Percentiles rank a stretch among this genome's conserved stretches.
phyloP scores from a whole-genome alignment of 1,140 invertebrate species.

The Brachionus rotundiformis region DNA sequence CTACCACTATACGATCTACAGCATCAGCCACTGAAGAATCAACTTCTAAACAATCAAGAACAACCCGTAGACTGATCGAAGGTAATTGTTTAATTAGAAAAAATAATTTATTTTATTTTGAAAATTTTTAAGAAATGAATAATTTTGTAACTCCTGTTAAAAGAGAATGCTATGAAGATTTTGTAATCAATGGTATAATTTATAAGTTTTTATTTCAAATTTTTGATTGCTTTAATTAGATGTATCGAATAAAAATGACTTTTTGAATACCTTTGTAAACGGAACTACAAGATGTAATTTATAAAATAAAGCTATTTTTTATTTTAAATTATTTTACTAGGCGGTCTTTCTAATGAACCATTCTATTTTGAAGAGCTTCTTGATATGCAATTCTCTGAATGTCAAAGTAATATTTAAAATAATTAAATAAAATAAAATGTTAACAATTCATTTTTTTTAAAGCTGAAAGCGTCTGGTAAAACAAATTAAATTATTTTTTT shows the following conservation, averaged over 20 bases:
- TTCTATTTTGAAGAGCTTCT: background rate
- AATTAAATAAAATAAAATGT: no score
- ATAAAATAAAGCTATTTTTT: background rate
- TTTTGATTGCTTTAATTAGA: background rate
- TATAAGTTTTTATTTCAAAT: background rate
- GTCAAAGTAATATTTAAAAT: no score
- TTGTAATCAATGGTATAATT: background rate
- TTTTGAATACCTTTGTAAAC: background rate
- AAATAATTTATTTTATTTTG: background rate
- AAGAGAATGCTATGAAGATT: background rate
- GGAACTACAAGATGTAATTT: slow-evolving; percentile 9
- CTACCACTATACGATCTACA: no score
- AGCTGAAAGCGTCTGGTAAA: slow-evolving; percentile 13
- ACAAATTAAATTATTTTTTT: background rate
- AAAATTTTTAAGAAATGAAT: background rate
- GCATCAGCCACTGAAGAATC: no score
- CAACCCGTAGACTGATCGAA: background rate
- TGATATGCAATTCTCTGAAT: slow-evolving; percentile 11
- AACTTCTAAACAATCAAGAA: no score
- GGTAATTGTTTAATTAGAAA: background rate
- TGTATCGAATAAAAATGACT: background rate
- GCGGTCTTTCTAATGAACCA: slow-evolving; percentile 14
- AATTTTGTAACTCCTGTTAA: background rate
- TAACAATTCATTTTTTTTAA: background rate
- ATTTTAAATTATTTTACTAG: background rate